phyloP scores from a whole-genome alignment of 2,888 invertebrate species.

The Atrina japonica region DNA sequence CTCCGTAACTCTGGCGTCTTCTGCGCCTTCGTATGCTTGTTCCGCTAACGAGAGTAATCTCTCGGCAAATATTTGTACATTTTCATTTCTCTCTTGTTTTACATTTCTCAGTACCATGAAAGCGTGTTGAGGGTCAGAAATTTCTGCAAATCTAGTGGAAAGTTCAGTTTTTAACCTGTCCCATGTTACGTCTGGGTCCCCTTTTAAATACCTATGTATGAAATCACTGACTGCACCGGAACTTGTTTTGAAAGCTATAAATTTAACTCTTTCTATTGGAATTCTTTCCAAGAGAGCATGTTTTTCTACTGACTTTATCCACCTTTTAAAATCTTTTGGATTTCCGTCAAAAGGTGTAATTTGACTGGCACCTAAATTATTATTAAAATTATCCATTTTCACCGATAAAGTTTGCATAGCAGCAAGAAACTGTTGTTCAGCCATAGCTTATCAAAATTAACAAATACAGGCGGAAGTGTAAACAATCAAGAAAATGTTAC shows the following conservation, averaged over 20 bases:
- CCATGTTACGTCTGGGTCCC: slow-evolving; percentile 6
- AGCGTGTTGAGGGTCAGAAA: slow-evolving; percentile 40
- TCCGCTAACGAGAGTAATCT: slow-evolving; percentile 31
- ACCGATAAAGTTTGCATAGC: slow-evolving; percentile 3
- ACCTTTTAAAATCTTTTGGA: slow-evolving; percentile 3
- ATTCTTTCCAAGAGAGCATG: not conserved
- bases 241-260: slow-evolving; percentile 28
- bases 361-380: slow-evolving; percentile 6
- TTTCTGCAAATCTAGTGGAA: slow-evolving; percentile 24
- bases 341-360: slow-evolving; percentile 9
- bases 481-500: too few relatives aligned
- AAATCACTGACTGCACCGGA: slow-evolving; percentile 33
- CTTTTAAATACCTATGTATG: slow-evolving; percentile 28
- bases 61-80: slow-evolving; percentile 41
- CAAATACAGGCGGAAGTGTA: too few relatives aligned
- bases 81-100: slow-evolving; percentile 36
- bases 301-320: not conserved
- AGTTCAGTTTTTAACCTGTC: slow-evolving; percentile 29
- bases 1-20: slow-evolving; percentile 1
- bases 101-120: slow-evolving; percentile 33
- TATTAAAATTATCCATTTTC: slow-evolving; percentile 1
- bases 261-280: slow-evolving; percentile 8
- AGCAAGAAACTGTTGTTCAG: not conserved
- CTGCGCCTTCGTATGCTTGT: slow-evolving; percentile 26
- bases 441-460: too few relatives aligned